Percentiles rank a stretch among this genome's conserved stretches.
phyloP scores from a whole-genome alignment of 2,113 vertebrate species.

The Corvus cornix region DNA sequence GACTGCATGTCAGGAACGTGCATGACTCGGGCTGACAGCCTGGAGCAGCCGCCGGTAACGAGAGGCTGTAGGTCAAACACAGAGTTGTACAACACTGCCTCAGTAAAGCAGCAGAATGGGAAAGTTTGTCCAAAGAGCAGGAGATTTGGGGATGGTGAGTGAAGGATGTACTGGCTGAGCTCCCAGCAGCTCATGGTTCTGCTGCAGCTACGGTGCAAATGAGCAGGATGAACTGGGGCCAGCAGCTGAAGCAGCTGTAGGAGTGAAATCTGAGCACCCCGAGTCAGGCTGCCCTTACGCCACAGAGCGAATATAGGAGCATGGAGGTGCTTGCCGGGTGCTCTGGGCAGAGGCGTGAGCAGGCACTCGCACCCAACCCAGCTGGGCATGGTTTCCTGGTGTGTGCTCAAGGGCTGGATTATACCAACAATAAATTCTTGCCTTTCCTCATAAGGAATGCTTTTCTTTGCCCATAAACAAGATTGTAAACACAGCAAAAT shows the following conservation, averaged over 20 bases:
- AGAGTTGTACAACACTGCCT: not conserved
- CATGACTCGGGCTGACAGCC: not conserved
- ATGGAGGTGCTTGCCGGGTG: rapidly evolving
- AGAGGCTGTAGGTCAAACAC: not conserved
- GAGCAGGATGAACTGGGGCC: not conserved
- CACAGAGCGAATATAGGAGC: not conserved
- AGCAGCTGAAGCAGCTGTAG: constrained; percentile 4
- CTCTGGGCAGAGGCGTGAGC: not conserved
- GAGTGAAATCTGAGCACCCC: not conserved
- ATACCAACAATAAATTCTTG: not conserved
- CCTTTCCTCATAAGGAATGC: not conserved
- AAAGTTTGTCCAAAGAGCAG: not conserved
- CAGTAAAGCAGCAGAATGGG: not conserved
- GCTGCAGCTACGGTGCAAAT: not conserved
- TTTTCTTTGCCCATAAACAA: not conserved
- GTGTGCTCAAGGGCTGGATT: not conserved
- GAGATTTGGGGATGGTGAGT: not conserved
- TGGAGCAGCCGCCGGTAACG: not conserved
- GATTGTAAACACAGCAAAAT: not conserved
- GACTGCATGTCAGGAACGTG: not conserved
- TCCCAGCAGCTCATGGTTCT: not conserved
- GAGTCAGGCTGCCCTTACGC: not conserved
- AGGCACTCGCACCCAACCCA: not conserved
- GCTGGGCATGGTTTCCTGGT: rapidly evolving
- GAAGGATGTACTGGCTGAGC: not conserved